Evolutionary conservation across 2,888 invertebrate genomes (phyloP), one percentile per base, ranked within the genome.

Genomic region (Temnothorax rugatulus): DNA sequence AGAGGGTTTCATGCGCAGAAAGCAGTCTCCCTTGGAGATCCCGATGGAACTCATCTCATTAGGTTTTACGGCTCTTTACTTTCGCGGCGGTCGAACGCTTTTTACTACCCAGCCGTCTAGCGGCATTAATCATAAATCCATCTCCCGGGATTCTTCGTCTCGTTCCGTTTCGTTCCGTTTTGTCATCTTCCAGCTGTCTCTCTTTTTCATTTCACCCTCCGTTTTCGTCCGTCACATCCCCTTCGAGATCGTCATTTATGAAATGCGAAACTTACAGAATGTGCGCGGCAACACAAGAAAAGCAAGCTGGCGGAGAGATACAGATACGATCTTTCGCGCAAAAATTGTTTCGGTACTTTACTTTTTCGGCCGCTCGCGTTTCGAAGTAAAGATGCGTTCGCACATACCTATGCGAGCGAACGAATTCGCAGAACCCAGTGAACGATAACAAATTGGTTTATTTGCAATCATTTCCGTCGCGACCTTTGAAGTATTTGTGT

Each of bases 121-220:
- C 79, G 66, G 82, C 85, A 84, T 89, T 87, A 87, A 89, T 91
- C 89, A 88, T 89, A 89, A 89, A 89, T 90, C 86, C 87, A 88
- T 87, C 86, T 81, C 44, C 59, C 54, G 63, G 64, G 77, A 71
- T 75, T 57, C 71, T 64, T 63, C 81, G 74, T 85, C 85, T 85
- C 83, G 68, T 83, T 61, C 18, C 29, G 21, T 47, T 29, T 47
- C 41, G 7, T 64, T 41, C 15, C 21, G 1, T 41, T 41, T 83
- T 44, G 82, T 64, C 75, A 47, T 54, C 21, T 75, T 52, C 44
- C n/a, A 79, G n/a, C 44, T 57, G n/a, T 75, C 54, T 82, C 18
- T 34, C n/a, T 34, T 15, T 57, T 47, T 57, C 57, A 34, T 47
- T 66, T 66, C 18, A n/a, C 18, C 64, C 13, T 54, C 21, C 25